Base-by-base conservation (phyloP, 1,140 invertebrate genomes). In the Heliothis subflexa region DNA sequence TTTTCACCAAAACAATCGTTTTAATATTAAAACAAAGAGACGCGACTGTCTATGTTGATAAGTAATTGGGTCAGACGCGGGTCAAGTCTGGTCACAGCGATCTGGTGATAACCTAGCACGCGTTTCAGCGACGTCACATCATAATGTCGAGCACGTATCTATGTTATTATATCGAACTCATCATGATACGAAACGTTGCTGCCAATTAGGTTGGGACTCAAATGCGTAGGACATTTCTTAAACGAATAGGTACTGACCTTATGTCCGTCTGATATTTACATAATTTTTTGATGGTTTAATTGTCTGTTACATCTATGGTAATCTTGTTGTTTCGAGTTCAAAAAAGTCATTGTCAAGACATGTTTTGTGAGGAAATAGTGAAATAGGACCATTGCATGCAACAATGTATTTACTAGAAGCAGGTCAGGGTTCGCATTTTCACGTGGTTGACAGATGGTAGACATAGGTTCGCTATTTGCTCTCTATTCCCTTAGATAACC, bases 51-150 rank as follows among this genome's bases (percentile, higher is more conserved):
- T 80, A 71, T 59, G 68, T 80, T 74, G 88, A 90, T 90, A 91
- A 86, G 71, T 88, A 93, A 91, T 89, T 93, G 80, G 91, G 89
- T 88, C 87, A 89, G 84, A 86, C 85, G 84, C 59, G 85, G 88
- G 87, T 92, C 85, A 86, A 79, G 82, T 88, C 82, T 92, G 88
- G 89, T 86, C 88, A 82, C 73, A 68, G 73, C 78, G 80, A 84
- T 85, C 80, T 73, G n/a, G 71, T 74, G 89, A 89, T 90, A 90
- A 88, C 87, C 89, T 82, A 80, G 71, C 84, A 85, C 88, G 90
- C 90, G 89, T 86, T 86, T 78, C 66, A 14, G 70, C 80, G 50
- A 88, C 85, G 88, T 86, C 86, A 90, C 83, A 83, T 83, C 85
- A 84, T 80, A 82, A 89, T 90, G 77, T 61, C 74, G 52, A 71